These are phyloP conservation scores for Euura lappo DNA, from an alignment of 1,140 invertebrate species.

Conservation along the genomic window DNA sequence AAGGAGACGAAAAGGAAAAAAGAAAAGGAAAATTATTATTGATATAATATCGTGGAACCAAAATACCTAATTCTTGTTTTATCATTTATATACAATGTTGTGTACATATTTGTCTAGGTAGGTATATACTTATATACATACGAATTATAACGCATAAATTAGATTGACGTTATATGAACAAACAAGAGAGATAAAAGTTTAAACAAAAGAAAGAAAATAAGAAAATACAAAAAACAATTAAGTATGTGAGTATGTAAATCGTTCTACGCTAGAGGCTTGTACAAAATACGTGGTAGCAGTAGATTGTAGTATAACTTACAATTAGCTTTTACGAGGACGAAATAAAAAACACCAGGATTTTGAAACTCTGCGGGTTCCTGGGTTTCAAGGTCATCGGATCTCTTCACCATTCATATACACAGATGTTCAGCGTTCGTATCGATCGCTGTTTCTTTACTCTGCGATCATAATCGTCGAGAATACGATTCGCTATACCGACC, in stretches of 20 bases:
- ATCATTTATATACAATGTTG: constrained; percentile 11
- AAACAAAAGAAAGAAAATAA: neutral
- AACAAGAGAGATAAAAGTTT: neutral
- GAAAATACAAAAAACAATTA: neutral
- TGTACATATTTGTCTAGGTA: constrained; percentile 18
- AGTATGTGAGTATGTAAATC: constrained; percentile 5
- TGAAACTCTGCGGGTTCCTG: neutral
- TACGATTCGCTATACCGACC: too few species aligned
- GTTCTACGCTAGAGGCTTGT: constrained; percentile 6
- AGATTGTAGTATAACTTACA: neutral
- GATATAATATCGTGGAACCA: constrained; percentile 7
- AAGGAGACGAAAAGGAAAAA: neutral
- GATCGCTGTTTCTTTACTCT: too few species aligned
- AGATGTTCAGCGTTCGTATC: too few species aligned
- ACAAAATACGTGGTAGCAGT: constrained; percentile 7
- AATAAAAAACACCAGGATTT: neutral
- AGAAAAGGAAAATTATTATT: neutral
- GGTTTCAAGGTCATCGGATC: neutral
- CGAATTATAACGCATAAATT: neutral
- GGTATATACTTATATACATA: neutral
- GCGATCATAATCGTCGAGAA: too few species aligned
- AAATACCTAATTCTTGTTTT: constrained; percentile 5
- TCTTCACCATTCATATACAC: neutral
- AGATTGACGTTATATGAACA: neutral
- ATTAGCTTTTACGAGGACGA: neutral